These are phyloP conservation scores for Rattus rattus DNA, from an alignment of 2,113 vertebrate species.

Conservation along the genomic window DNA sequence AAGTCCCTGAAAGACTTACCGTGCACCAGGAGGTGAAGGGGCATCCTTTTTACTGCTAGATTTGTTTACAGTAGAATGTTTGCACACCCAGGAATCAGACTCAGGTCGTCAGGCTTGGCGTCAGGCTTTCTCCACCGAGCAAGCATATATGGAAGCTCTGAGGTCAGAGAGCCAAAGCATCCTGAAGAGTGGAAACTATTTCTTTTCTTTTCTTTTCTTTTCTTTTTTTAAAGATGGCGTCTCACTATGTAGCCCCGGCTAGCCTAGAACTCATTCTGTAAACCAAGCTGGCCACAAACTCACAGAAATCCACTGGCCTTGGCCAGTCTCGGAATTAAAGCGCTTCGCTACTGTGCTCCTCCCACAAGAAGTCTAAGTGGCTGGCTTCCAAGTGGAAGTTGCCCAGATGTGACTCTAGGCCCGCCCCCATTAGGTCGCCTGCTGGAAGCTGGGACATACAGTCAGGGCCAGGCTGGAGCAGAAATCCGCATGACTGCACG, in stretches of 20 bases:
- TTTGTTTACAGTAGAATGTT: not conserved
- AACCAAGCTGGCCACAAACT: not conserved
- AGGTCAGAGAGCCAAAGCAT: not conserved
- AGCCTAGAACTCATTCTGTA: not conserved
- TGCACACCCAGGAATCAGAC: not conserved
- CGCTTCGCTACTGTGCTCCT: rapidly evolving
- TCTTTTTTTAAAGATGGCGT: not conserved
- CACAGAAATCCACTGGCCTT: not conserved
- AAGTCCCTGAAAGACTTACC: not conserved
- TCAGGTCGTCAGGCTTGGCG: not conserved
- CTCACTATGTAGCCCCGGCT: not conserved
- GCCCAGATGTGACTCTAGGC: not conserved
- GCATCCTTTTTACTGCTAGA: not conserved
- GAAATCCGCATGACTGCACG: not conserved
- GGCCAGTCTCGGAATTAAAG: not conserved
- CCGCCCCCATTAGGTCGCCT: not conserved
- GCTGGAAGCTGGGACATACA: no score
- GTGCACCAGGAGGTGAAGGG: not conserved
- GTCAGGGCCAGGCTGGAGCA: not conserved
- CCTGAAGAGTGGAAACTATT: not conserved
- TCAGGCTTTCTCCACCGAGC: not conserved
- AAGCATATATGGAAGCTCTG: no score
- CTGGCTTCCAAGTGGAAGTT: no score
- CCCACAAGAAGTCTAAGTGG: not conserved
- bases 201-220: not conserved